Evolutionary conservation across 2,888 invertebrate genomes (phyloP), one percentile per base, ranked within the genome.

Genomic region (Cerceris rybyensis): DNA sequence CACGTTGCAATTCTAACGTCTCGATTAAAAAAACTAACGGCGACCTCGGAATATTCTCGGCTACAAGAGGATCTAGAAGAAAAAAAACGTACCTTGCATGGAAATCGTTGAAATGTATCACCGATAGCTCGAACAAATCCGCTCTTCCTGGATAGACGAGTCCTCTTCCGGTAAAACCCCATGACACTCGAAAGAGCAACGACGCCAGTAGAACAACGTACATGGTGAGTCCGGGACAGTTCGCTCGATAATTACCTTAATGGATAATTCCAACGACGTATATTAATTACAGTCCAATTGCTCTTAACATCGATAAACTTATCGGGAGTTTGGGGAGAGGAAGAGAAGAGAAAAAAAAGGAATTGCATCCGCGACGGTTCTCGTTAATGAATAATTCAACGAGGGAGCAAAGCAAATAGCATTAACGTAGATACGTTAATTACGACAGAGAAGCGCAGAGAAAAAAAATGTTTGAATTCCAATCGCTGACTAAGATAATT

Each of bases 51-150:
- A 46, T 11, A 5, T 11, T 46, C 46, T 2, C 11, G 2, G 8
- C 1, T 11, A 1, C 1, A 46, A 0, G 46, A 43, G 43, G 43
- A 43, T 50, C 13, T 50, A 50, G 9, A 13, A n/a, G 7, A n/a
- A 2, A n/a, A n/a, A 43, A 39, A 84, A 92, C 93, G 93, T 90
- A 94, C 94, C 94, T 94, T 1, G 94, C 94, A 78, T 94, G 94
- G 81, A 94, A 94, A 80, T 94, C 94, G 88, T 94, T 94, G 82
- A 93, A 93, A 88, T 94, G 94, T 80, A 94, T 91, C 64, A 95
- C 93, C 81, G 95, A 94, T 75, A 95, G 88, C 78, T 93, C 93
- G 80, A 93, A 94, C 43, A 94, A 84, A 83, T 93, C 93, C n/a
- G 81, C 65, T 60, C 86, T 86, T 13, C 88, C 88, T 0, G 87